phyloP scores from a whole-genome alignment of 2,888 invertebrate genomes.

The Halictus quadricinctus region DNA sequence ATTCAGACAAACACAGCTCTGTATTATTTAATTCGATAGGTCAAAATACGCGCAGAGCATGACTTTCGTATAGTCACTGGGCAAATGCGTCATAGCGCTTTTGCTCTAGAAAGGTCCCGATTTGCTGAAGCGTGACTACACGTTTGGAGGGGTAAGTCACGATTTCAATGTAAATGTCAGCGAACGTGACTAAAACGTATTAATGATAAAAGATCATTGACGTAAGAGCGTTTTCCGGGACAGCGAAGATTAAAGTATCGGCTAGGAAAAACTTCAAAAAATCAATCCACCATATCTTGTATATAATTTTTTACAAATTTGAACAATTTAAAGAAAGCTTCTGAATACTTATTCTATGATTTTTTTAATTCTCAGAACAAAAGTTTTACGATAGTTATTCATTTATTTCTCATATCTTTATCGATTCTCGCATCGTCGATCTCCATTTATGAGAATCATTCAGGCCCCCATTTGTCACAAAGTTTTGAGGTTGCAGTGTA shows the following conservation, averaged over 20 bases:
- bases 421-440: neutral
- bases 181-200: slow-evolving; percentile 51
- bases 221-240: slow-evolving; percentile 39
- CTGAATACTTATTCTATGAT: neutral
- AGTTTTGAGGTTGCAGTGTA: neutral
- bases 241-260: slow-evolving; percentile 25
- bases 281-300: neutral
- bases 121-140: slow-evolving; percentile 60
- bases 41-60: slow-evolving; percentile 3
- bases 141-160: slow-evolving; percentile 63
- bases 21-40: neutral
- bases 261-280: slow-evolving; percentile 8
- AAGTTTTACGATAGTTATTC: neutral
- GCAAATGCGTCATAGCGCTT: slow-evolving; percentile 42
- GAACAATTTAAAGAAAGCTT: too few species aligned
- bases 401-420: neutral
- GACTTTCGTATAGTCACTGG: slow-evolving; percentile 10
- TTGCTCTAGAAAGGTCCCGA: slow-evolving; percentile 62
- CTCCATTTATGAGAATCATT: neutral
- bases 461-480: neutral
- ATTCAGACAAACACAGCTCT: neutral
- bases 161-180: slow-evolving; percentile 75
- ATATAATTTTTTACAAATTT: neutral
- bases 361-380: neutral
- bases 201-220: slow-evolving; percentile 57